Conservation (phyloP, 92 coral and sea anemone species). For the Nematostella vectensis region DNA sequence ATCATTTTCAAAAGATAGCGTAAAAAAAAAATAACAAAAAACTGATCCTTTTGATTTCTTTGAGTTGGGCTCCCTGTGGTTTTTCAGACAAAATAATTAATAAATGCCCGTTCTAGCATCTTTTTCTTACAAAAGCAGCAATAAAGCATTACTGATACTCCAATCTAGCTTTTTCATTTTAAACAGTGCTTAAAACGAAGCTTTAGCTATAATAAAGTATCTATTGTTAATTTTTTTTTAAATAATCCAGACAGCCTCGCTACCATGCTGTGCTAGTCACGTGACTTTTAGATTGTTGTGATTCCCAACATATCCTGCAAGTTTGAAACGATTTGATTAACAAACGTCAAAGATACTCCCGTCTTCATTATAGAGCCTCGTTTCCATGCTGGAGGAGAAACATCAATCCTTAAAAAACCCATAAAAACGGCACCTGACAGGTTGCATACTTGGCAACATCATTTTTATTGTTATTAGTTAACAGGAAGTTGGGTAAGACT, state of each 20-base stretch:
- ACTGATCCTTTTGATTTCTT: neutral
- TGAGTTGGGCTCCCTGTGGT: neutral
- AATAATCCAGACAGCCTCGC: conserved; percentile 16
- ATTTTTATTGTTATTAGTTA: conserved; percentile 32
- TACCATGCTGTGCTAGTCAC: conserved; percentile 22
- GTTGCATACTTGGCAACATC: conserved; percentile 40
- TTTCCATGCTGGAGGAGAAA: conserved; percentile 19
- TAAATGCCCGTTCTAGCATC: neutral
- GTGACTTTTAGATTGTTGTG: conserved; percentile 19
- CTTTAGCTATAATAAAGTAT: neutral
- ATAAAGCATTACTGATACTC: neutral
- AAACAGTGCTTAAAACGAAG: neutral
- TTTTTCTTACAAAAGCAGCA: neutral
- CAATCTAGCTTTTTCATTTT: neutral
- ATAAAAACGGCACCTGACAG: conserved; percentile 20
- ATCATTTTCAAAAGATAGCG: too few relatives aligned
- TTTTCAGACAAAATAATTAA: too few relatives aligned
- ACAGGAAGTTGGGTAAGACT: too few relatives aligned
- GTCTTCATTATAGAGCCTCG: conserved; percentile 28
- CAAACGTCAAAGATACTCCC: conserved; percentile 20
- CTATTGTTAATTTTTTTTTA: neutral
- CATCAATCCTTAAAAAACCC: neutral
- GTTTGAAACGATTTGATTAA: conserved; percentile 12
- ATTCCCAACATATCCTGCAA: conserved; percentile 22
- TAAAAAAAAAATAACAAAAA: too few relatives aligned